phyloP scores from a whole-genome alignment of 2,888 invertebrate species.

The Ophonus ardosiacus region DNA sequence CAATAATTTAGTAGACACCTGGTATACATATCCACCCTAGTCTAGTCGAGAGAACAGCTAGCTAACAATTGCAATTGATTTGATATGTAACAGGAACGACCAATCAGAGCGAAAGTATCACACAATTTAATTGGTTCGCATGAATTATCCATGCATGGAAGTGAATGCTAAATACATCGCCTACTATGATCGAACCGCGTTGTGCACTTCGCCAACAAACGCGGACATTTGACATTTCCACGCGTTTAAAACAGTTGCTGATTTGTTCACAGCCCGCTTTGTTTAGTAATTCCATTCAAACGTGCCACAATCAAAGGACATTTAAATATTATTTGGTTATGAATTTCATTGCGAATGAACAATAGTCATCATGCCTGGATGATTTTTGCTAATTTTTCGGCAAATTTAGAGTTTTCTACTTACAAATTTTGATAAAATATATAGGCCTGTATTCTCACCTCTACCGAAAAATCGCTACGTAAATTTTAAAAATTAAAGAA shows the following conservation, averaged over 20 bases:
- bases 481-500: no score
- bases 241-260: slow-evolving; percentile 41
- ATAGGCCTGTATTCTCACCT: no score
- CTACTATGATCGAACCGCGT: not conserved
- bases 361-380: slow-evolving; percentile 19
- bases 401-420: not conserved
- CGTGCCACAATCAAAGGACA: slow-evolving; percentile 22
- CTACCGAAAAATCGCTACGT: no score
- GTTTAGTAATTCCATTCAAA: slow-evolving; percentile 26
- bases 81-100: slow-evolving; percentile 25
- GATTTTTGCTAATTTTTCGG: slow-evolving; percentile 1
- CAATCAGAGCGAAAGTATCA: slow-evolving; percentile 40
- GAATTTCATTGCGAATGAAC: not conserved
- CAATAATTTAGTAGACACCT: not conserved
- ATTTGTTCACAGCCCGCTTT: slow-evolving; percentile 30
- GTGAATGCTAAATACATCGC: slow-evolving; percentile 16
- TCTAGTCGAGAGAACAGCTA: no score
- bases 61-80: slow-evolving; percentile 10
- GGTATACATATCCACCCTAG: not conserved
- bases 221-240: slow-evolving; percentile 27
- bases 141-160: slow-evolving; percentile 35
- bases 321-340: slow-evolving; percentile 46
- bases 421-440: no score
- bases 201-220: slow-evolving; percentile 16
- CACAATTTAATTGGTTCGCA: slow-evolving; percentile 34